Base-by-base conservation (phyloP, 30 jellyfish, hydroid and myxozoan species). In the Chrysaora quinquecirrha region DNA sequence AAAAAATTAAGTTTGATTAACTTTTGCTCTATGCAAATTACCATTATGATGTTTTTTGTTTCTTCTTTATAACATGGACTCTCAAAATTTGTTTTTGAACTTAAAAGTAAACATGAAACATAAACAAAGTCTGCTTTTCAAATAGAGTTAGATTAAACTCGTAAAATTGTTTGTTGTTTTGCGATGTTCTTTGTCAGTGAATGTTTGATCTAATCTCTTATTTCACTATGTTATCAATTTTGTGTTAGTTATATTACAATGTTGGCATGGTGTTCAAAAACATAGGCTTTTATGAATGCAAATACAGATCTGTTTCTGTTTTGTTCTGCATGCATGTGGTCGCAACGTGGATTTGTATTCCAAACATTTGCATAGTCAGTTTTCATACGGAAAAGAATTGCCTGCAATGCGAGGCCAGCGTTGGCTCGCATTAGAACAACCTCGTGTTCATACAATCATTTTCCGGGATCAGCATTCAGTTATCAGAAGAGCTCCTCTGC, bases 261-360 rank as follows among this genome's bases (percentile, higher is more conserved):
- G 68, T 52, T 52, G 68, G 12, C 68, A 52, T 52, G 68, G 68
- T 25, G 25, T 52, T 52, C 19, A 9, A 20, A 52, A 52, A 52
- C 29, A 27, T 27, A 7, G 52, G 9, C 50, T 64, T 64, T 2
- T 10, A 64, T 7, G 24, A 6, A 4, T 64, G 76, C 19, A 64
- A 64, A 64, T 22, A 64, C 2, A 3, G 33, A n/a, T n/a, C n/a
- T n/a, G n/a, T n/a, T n/a, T n/a, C n/a, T n/a, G n/a, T n/a, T n/a
- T n/a, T n/a, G n/a, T n/a, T n/a, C n/a, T n/a, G n/a, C n/a, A n/a
- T n/a, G n/a, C n/a, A n/a, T n/a, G n/a, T n/a, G n/a, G n/a, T n/a
- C n/a, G n/a, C n/a, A n/a, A n/a, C n/a, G n/a, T n/a, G n/a, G n/a
- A n/a, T n/a, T n/a, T n/a, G n/a, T n/a, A n/a, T n/a, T n/a, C n/a